Conservation (phyloP, 2,113 vertebrate species). For the Amazona vittata region DNA sequence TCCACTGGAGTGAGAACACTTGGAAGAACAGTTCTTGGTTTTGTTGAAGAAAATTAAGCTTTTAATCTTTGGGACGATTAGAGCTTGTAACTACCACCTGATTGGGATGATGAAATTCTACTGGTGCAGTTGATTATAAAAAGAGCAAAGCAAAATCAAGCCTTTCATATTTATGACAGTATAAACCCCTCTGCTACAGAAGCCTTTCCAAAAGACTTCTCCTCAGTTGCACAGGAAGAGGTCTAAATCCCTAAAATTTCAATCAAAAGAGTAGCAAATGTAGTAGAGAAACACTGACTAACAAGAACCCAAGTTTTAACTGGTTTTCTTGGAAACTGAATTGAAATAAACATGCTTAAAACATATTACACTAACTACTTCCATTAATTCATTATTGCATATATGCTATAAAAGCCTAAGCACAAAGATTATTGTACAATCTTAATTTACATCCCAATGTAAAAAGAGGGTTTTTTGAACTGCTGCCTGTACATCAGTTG, state of each 20-base stretch:
- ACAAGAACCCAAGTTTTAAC: not conserved
- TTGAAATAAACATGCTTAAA: not conserved
- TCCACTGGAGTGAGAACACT: not conserved
- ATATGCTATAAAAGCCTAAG: not conserved
- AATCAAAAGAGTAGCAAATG: not conserved
- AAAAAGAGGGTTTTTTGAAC: not conserved
- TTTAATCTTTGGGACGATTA: conserved; percentile 61
- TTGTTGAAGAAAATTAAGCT: conserved; percentile 46
- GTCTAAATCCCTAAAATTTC: not conserved
- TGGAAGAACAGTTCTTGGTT: not conserved
- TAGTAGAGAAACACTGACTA: not conserved
- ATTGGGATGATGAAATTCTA: conserved; percentile 44
- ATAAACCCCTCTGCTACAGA: not conserved
- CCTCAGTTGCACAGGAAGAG: not conserved
- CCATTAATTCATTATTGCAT: not conserved
- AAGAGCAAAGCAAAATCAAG: conserved; percentile 6
- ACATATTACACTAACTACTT: not conserved
- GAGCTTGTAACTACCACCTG: conserved; percentile 46
- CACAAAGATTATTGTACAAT: not conserved
- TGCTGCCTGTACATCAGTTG: not conserved
- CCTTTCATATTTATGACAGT: not conserved
- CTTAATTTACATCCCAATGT: not conserved
- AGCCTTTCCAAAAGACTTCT: not conserved
- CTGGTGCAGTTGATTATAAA: not conserved
- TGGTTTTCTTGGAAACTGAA: not conserved